Conservation (phyloP, 2,888 invertebrate genomes). For the Amphipyra berbera region DNA sequence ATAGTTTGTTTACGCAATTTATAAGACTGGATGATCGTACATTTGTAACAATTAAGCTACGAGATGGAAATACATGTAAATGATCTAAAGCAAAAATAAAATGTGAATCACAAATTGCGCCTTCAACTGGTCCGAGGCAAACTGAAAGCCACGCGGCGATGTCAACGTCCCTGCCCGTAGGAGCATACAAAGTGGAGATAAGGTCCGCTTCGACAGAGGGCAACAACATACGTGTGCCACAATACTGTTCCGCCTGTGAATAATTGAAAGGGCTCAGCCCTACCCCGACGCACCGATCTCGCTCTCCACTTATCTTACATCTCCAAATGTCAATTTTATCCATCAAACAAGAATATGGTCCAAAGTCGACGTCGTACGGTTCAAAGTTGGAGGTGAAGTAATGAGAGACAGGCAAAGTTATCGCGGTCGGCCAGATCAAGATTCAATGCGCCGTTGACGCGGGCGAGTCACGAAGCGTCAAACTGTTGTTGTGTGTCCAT, state of each 20-base stretch:
- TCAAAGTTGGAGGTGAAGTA: slow-evolving; percentile 45
- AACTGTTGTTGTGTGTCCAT: slow-evolving; percentile 62
- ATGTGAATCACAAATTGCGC: slow-evolving; percentile 15
- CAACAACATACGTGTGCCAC: slow-evolving; percentile 68
- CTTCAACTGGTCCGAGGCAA: slow-evolving; percentile 5
- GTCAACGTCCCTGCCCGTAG: slow-evolving; percentile 61
- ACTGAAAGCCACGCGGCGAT: slow-evolving; percentile 49
- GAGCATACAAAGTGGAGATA: slow-evolving; percentile 63
- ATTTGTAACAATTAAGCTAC: slow-evolving; percentile 1
- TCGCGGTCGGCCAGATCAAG: slow-evolving; percentile 72
- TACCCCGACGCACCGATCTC: slow-evolving; percentile 69
- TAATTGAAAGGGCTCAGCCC: slow-evolving; percentile 77
- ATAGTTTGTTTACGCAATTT: slow-evolving; percentile 17
- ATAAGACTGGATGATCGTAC: slow-evolving; percentile 1
- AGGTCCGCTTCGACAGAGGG: slow-evolving; percentile 60
- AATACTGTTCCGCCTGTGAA: slow-evolving; percentile 76
- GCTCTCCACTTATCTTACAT: slow-evolving; percentile 67
- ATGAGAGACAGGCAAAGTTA: slow-evolving; percentile 54
- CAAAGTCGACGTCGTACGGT: slow-evolving; percentile 53
- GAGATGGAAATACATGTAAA: slow-evolving; percentile 13
- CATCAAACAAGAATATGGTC: slow-evolving; percentile 31
- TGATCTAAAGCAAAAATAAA: slow-evolving; percentile 15
- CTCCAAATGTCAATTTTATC: slow-evolving; percentile 49
- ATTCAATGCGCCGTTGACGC: slow-evolving; percentile 79
- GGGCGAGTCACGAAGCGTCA: slow-evolving; percentile 79